Evolutionary conservation across 2,888 invertebrate species (phyloP).

Genomic region (Reticulitermes lucifugus): DNA sequence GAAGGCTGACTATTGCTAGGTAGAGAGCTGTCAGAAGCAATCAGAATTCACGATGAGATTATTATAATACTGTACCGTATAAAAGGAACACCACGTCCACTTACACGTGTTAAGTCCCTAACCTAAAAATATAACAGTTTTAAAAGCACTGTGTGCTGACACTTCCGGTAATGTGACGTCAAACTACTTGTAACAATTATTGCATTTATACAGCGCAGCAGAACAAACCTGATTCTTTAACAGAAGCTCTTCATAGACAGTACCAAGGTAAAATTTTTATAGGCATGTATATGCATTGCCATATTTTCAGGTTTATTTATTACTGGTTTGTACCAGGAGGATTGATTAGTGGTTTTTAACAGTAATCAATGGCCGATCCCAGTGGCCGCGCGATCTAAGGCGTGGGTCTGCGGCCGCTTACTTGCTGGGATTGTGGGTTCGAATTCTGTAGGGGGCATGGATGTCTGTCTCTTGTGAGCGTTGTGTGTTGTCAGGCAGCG

Average conservation of each 20-base stretch:
- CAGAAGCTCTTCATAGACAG: neutral
- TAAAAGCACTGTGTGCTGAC: neutral
- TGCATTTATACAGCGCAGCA: neutral
- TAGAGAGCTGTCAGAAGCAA: constrained; percentile 10
- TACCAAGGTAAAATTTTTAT: neutral
- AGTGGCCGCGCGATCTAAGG: no score
- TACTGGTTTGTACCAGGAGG: no score
- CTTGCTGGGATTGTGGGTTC: no score
- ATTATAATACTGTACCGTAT: neutral
- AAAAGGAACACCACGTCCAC: neutral
- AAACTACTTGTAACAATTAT: neutral
- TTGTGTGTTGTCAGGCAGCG: no score
- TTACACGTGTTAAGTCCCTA: neutral
- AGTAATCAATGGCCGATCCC: no score
- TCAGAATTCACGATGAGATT: constrained; percentile 4
- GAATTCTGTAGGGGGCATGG: no score
- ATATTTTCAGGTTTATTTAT: no score
- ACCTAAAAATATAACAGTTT: no score
- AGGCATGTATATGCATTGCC: no score
- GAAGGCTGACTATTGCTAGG: neutral
- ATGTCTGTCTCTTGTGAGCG: no score
- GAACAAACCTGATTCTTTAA: neutral
- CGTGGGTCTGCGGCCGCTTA: no score
- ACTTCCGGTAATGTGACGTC: constrained; percentile 15
- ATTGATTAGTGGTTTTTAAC: no score